Conservation (phyloP, 2,113 vertebrate species). For the Aythya baeri region DNA sequence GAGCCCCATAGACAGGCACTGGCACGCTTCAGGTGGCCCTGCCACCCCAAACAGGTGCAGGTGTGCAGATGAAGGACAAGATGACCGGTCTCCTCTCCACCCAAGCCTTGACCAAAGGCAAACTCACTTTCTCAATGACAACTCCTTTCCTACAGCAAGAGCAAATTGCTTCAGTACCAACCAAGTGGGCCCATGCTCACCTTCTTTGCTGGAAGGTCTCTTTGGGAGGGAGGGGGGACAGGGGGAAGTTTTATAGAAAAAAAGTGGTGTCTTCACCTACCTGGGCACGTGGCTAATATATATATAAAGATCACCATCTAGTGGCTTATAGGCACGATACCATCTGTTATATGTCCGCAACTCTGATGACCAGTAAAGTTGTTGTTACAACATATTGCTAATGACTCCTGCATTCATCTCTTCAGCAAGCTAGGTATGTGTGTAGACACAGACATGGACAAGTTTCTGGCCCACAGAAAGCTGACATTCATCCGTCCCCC, state of each 20-base stretch:
- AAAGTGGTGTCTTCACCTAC: constrained; percentile 6
- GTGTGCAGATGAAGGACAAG: not conserved
- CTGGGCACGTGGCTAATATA: constrained; percentile 41
- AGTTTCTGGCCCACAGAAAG: not conserved
- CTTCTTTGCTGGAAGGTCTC: not conserved
- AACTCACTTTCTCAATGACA: not conserved
- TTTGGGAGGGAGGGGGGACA: not conserved
- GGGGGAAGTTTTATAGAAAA: not conserved
- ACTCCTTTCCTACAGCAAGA: not conserved
- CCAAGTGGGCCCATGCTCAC: not conserved
- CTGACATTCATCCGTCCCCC: accelerated
- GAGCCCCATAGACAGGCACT: not conserved
- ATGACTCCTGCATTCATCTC: not conserved
- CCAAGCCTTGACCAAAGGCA: not conserved
- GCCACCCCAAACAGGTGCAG: not conserved
- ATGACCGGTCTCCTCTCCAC: not conserved
- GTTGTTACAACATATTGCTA: not conserved
- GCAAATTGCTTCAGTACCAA: not conserved
- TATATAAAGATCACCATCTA: constrained; percentile 72
- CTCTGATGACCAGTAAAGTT: not conserved
- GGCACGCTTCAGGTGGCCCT: not conserved
- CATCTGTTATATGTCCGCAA: not conserved
- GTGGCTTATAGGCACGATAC: constrained; percentile 46
- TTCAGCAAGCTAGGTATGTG: not conserved
- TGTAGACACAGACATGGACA: accelerated